Evolutionary conservation across 2,113 vertebrate genomes (phyloP), one percentile per base, ranked within the genome.

Genomic region (Melanerpes aurifrons): DNA sequence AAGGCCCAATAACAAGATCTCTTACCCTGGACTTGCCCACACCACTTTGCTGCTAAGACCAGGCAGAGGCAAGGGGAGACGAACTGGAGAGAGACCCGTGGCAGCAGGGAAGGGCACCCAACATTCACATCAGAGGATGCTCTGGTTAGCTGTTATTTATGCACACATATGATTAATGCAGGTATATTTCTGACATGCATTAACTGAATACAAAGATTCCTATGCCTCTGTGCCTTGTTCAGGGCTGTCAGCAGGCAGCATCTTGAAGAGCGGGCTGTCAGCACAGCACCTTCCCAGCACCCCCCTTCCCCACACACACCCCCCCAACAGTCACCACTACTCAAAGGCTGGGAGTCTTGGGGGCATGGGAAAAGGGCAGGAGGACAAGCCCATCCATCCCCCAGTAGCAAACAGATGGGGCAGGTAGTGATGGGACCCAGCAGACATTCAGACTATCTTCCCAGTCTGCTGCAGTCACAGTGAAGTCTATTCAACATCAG

Each of bases 251-350:
- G 74, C 62, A 63, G 54, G 53, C 57, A 72, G 35, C 20, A 67
- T 9, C 9, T 3, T 3, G 1, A 48, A 72, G 50, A 54, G 10
- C 2, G 0, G 10, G 25, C 50, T 59, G 62, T 22, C 2, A 0
- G 54, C 64, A 79, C 2, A 0, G 35, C 54, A 77, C 40, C 64
- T 64, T 47, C 37, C 43, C 3, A 1, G 32, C 24, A 12, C 31
- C 12, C 12, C 69, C 32, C 17, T 62, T 66, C 50, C 54, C 59
- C 29, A 2, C 12, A 66, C 9, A 45, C 22, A 61, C 0, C 0
- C 7, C 21, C 11, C 14, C 67, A 50, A 47, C 1, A 2, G 48
- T 59, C 32, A 77, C 11, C 1, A 1, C 20, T 28, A 59, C 20
- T 29, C 57, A 89, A 84, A 84, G 48, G 32, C 31, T 74, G 48